Evolutionary conservation across 2,113 vertebrate species (phyloP).

Genomic region (Cervus canadensis): DNA sequence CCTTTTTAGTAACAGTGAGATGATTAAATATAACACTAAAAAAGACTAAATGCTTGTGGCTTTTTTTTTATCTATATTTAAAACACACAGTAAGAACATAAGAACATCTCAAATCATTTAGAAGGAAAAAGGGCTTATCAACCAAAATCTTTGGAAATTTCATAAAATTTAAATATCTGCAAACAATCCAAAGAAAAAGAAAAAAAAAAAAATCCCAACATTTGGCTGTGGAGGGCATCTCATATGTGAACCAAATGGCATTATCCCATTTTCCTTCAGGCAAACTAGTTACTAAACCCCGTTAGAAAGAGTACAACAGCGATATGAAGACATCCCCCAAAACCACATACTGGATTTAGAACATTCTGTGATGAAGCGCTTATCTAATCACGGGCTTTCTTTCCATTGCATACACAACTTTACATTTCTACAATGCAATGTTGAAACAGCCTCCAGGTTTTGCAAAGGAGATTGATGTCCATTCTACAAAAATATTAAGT

Average conservation of each 20-base stretch:
- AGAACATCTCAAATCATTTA: slow-evolving; percentile 64
- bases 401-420: background rate
- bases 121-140: background rate
- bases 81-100: slow-evolving; percentile 73
- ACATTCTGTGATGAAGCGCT: background rate
- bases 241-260: slow-evolving; percentile 48
- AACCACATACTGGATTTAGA: background rate
- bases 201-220: background rate
- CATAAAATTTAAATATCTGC: slow-evolving; percentile 20
- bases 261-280: slow-evolving; percentile 46
- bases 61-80: slow-evolving; percentile 72
- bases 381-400: background rate
- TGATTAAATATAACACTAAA: slow-evolving; percentile 68
- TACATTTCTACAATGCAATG: background rate
- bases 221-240: slow-evolving; percentile 36
- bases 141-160: slow-evolving; percentile 43
- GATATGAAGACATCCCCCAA: background rate
- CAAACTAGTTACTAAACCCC: slow-evolving; percentile 43
- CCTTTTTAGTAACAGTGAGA: background rate
- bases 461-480: slow-evolving; percentile 33
- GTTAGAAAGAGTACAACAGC: slow-evolving; percentile 18
- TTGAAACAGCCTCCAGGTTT: background rate
- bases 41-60: slow-evolving; percentile 65
- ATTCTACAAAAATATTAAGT: slow-evolving; percentile 58
- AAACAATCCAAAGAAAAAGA: slow-evolving; percentile 21